These are phyloP conservation scores for Noctua pronuba DNA, from an alignment of 2,888 invertebrate genomes.

Conservation along the genomic window DNA sequence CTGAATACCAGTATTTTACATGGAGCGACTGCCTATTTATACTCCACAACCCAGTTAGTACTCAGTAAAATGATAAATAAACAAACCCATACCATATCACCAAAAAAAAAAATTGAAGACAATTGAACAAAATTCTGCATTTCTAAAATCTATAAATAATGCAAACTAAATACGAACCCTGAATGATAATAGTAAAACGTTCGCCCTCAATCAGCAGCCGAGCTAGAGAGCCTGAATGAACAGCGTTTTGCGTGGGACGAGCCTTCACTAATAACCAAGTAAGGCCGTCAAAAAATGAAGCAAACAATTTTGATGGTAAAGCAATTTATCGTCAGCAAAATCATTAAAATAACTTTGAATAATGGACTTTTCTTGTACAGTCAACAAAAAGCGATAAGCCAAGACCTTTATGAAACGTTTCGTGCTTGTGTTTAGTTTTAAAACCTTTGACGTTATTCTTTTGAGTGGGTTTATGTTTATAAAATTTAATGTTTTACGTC, in stretches of 20 bases:
- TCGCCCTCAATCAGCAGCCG: not conserved
- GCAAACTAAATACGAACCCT: slow-evolving; percentile 9
- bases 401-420: slow-evolving; percentile 22
- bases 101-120: not conserved
- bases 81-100: not conserved
- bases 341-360: slow-evolving; percentile 62
- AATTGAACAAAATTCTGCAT: not conserved
- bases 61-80: not conserved
- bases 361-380: slow-evolving; percentile 54
- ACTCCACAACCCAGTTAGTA: not conserved
- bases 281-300: slow-evolving; percentile 46
- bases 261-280: slow-evolving; percentile 19
- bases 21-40: no score
- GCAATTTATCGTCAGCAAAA: slow-evolving; percentile 55
- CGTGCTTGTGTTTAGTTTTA: slow-evolving; percentile 1
- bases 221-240: slow-evolving; percentile 33
- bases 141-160: not conserved
- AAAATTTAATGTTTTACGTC: not conserved
- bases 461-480: not conserved
- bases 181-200: slow-evolving; percentile 29
- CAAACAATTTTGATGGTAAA: slow-evolving; percentile 57
- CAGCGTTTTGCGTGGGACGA: slow-evolving; percentile 45
- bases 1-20: not conserved
- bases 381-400: slow-evolving; percentile 46
- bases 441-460: slow-evolving; percentile 1